These are phyloP conservation scores for Nixonia krombeini DNA, from an alignment of 1,140 invertebrate genomes.

Conservation along the genomic window DNA sequence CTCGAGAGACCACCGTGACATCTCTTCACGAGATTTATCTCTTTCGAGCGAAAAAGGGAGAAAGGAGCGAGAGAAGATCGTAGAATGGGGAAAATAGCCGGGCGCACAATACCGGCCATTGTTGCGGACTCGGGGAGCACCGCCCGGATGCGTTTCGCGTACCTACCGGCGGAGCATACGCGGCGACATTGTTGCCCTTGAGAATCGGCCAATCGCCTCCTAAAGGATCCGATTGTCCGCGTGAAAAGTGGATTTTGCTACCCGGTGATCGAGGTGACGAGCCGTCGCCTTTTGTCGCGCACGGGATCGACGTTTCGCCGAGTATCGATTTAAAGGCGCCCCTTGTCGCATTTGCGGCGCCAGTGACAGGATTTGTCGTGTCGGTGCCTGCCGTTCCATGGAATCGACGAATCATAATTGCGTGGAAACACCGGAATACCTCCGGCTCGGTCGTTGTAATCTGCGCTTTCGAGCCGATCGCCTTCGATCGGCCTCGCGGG, in stretches of 20 bases:
- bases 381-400: background rate
- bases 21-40: conserved; percentile 56
- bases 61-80: conserved; percentile 10
- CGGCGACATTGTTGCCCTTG: conserved; percentile 15
- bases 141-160: conserved; percentile 18
- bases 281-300: conserved; percentile 40
- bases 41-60: conserved; percentile 35
- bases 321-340: conserved; percentile 39
- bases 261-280: conserved; percentile 35
- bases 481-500: conserved; percentile 40
- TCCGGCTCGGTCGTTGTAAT: too few species aligned
- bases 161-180: conserved; percentile 23
- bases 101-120: conserved; percentile 9
- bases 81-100: conserved; percentile 23
- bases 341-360: conserved; percentile 22
- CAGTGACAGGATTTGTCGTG: background rate
- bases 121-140: too few species aligned
- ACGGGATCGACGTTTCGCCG: conserved; percentile 41
- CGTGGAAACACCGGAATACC: background rate
- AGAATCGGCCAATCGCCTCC: conserved; percentile 49
- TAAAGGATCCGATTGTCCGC: conserved; percentile 34
- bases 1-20: conserved; percentile 63
- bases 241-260: conserved; percentile 53
- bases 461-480: conserved; percentile 18
- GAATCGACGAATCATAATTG: too few species aligned